A percentile compares a stretch with the other conserved stretches of the same genome.
These are phyloP conservation scores for Mallotus villosus DNA, from an alignment of 2,797 vertebrate species.

Conservation along the genomic window DNA sequence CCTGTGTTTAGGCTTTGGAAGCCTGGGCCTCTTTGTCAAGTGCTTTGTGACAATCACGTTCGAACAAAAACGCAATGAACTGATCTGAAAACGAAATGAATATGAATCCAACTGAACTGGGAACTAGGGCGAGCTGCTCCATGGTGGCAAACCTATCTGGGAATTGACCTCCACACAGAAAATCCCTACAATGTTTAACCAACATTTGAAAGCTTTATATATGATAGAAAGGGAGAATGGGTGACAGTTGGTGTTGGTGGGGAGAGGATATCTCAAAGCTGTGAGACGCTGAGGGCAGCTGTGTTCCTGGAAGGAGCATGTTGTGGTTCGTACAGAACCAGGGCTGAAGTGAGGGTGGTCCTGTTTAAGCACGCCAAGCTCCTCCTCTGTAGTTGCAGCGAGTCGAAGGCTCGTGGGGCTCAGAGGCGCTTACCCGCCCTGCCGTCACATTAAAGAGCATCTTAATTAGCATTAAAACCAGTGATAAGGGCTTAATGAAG, in stretches of 20 bases:
- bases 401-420: conserved; percentile 55
- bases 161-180: conserved; percentile 32
- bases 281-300: background rate
- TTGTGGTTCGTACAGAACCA: background rate
- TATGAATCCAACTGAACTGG: conserved; percentile 24
- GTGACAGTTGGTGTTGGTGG: too few relatives aligned
- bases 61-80: conserved; percentile 29
- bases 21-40: conserved; percentile 19
- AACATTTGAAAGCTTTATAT: too few relatives aligned
- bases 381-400: conserved; percentile 49
- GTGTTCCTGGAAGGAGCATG: background rate
- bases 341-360: conserved; percentile 56
- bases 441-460: conserved; percentile 72
- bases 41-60: conserved; percentile 17
- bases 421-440: conserved; percentile 57
- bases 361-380: conserved; percentile 46
- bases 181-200: background rate
- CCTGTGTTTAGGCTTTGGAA: background rate
- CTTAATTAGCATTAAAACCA: conserved; percentile 80
- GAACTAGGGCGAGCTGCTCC: conserved; percentile 28
- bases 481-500: conserved; percentile 80
- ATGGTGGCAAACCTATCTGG: conserved; percentile 15
- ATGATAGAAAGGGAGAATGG: too few relatives aligned
- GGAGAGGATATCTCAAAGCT: too few relatives aligned
- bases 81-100: conserved; percentile 28